A percentile compares a stretch with the other conserved stretches of the same genome.
phyloP scores from a whole-genome alignment of 1,140 invertebrate genomes.

The Marisa cornuarietis region DNA sequence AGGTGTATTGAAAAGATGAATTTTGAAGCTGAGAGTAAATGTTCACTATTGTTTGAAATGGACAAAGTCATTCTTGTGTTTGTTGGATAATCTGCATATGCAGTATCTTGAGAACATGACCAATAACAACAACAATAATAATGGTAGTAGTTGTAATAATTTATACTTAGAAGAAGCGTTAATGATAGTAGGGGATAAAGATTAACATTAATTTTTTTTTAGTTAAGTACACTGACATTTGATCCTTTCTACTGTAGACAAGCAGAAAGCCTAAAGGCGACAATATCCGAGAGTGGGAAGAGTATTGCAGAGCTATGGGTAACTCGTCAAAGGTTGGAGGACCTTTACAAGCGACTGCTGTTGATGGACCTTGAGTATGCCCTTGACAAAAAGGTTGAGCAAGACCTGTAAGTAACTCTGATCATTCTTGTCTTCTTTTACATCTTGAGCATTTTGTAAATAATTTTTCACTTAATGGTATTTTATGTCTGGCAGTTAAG shows the following conservation, averaged over 20 bases:
- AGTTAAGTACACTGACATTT: background rate
- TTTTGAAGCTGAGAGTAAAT: no score
- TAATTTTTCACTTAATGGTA: no score
- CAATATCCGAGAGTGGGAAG: slow-evolving; percentile 46
- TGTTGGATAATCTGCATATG: no score
- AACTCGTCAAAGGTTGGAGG: slow-evolving; percentile 70
- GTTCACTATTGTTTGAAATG: no score
- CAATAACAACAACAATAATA: background rate
- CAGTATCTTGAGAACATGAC: background rate
- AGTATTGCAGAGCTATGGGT: slow-evolving; percentile 61
- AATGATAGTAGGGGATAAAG: background rate
- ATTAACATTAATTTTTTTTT: background rate
- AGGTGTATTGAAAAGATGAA: no score
- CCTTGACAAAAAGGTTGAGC: slow-evolving; percentile 88
- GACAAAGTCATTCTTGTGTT: no score
- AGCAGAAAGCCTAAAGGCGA: slow-evolving; percentile 59
- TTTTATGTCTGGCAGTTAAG: no score
- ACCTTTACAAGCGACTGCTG: slow-evolving; percentile 82
- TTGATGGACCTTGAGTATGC: slow-evolving; percentile 85
- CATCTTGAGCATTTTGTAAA: no score
- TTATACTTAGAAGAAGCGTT: background rate
- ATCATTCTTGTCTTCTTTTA: background rate
- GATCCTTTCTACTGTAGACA: slow-evolving; percentile 50
- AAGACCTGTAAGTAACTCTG: slow-evolving; percentile 73
- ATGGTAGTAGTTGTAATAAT: background rate